Evolutionary conservation across 2,888 invertebrate genomes (phyloP).

Genomic region (Apoderus coryli): DNA sequence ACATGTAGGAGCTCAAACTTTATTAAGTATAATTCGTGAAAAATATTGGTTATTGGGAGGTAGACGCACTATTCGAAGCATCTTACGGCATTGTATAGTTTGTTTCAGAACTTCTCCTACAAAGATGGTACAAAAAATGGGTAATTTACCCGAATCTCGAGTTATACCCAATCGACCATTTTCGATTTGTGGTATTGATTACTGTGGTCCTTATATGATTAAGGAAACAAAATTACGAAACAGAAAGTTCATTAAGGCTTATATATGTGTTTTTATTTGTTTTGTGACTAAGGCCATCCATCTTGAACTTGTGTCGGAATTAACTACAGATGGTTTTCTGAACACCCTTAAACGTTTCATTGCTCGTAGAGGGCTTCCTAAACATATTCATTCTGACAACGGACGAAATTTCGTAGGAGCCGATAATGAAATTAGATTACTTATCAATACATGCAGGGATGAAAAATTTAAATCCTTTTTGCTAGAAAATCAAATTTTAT

Average conservation of each 20-base stretch:
- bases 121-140: neutral
- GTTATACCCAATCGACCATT: neutral
- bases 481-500: slow-evolving; percentile 11
- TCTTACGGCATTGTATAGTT: neutral
- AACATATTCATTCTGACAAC: slow-evolving; percentile 12
- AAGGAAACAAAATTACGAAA: slow-evolving; percentile 10
- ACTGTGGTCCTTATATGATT: neutral
- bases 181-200: neutral
- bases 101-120: neutral
- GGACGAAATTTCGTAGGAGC: slow-evolving; percentile 13
- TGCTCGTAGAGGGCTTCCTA: slow-evolving; percentile 13
- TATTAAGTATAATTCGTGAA: neutral
- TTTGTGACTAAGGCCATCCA: slow-evolving; percentile 15
- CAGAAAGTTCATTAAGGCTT: slow-evolving; percentile 12
- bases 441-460: too few relatives aligned
- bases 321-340: slow-evolving; percentile 13
- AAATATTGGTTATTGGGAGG: neutral
- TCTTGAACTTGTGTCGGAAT: slow-evolving; percentile 13
- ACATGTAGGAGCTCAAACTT: neutral
- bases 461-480: slow-evolving; percentile 7
- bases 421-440: too few relatives aligned
- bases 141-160: neutral
- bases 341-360: slow-evolving; percentile 15
- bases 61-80: neutral
- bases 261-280: slow-evolving; percentile 15